These are phyloP conservation scores for Myiozetetes cayanensis DNA, from an alignment of 2,113 vertebrate species.

Conservation along the genomic window DNA sequence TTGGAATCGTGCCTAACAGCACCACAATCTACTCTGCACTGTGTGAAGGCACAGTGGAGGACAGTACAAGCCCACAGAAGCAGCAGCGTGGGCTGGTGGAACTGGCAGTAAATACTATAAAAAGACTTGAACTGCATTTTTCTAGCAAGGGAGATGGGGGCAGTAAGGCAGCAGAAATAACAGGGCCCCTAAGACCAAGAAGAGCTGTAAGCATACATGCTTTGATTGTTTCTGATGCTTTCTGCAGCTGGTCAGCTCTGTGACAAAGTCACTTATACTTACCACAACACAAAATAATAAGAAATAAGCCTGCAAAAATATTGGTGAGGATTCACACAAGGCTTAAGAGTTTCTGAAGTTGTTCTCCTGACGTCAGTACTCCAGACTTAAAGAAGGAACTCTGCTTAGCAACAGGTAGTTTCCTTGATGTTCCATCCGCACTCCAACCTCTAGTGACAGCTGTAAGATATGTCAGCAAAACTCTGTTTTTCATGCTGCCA, in stretches of 20 bases:
- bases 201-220: not conserved
- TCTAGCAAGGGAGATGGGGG: not conserved
- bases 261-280: not conserved
- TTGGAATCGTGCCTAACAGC: not conserved
- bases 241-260: not conserved
- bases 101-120: not conserved
- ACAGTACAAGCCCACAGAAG: not conserved
- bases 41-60: not conserved
- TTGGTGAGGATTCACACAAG: not conserved
- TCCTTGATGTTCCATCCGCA: not conserved
- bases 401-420: not conserved
- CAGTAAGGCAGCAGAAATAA: not conserved
- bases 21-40: not conserved
- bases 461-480: not conserved
- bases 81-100: not conserved
- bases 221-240: not conserved
- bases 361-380: not conserved
- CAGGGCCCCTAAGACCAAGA: not conserved
- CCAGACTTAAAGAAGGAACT: not conserved
- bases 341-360: not conserved
- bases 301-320: not conserved
- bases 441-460: not conserved
- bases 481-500: not conserved
- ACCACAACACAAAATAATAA: not conserved
- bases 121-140: not conserved